phyloP scores from a whole-genome alignment of 2,797 vertebrate genomes.

The Leptodactylus fallax region DNA sequence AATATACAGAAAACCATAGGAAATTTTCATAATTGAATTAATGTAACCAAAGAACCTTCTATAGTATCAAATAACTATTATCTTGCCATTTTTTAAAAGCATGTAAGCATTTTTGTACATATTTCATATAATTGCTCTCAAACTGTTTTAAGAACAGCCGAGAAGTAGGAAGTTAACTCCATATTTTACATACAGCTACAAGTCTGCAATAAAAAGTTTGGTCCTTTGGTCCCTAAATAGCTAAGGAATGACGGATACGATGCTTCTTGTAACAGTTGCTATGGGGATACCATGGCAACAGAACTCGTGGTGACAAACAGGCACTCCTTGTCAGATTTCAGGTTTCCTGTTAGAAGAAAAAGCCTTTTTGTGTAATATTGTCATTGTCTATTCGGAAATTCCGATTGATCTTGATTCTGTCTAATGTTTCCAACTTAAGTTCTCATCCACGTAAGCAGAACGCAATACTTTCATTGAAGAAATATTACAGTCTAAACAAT shows the following conservation, averaged over 20 bases:
- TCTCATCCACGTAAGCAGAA: conserved; percentile 78
- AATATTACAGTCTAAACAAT: conserved; percentile 82
- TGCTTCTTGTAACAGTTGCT: conserved; percentile 88
- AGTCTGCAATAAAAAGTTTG: conserved; percentile 99
- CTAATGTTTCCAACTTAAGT: conserved; percentile 76
- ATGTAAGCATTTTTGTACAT: conserved; percentile 83
- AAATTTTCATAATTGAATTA: conserved; percentile 84
- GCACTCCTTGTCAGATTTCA: conserved; percentile 90
- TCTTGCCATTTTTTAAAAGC: conserved; percentile 92
- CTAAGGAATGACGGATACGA: conserved; percentile 99
- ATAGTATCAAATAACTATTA: conserved; percentile 90
- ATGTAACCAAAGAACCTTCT: conserved; percentile 84
- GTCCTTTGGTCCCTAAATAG: conserved; percentile 99
- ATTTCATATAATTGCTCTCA: conserved; percentile 88
- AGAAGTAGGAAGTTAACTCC: conserved; percentile 90
- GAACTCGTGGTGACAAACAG: conserved; percentile 91
- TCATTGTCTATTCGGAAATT: conserved; percentile 81
- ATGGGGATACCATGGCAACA: conserved; percentile 84
- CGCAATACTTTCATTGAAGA: conserved; percentile 80
- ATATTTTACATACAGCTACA: conserved; percentile 96
- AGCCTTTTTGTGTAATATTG: conserved; percentile 76
- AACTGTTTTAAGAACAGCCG: conserved; percentile 89
- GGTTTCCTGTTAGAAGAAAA: conserved; percentile 82
- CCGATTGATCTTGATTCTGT: conserved; percentile 77
- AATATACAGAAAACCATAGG: conserved; percentile 85